These are phyloP conservation scores for Merops nubicus DNA, from an alignment of 2,113 vertebrate genomes.

Conservation along the genomic window DNA sequence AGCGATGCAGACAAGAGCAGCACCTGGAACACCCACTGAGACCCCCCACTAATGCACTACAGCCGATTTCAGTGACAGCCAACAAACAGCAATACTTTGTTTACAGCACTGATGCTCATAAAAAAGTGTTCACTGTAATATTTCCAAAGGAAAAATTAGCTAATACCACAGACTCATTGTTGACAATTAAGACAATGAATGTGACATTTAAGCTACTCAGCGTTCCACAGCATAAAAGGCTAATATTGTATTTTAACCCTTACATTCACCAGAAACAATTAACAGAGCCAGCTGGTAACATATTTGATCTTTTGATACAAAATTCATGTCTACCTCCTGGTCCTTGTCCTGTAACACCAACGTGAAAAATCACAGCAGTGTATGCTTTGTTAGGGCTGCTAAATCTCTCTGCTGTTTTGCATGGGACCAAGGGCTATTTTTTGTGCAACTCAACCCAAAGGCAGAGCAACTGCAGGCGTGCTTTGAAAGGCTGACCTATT, in stretches of 20 bases:
- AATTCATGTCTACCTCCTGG: neutral
- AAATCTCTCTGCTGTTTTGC: neutral
- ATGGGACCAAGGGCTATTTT: neutral
- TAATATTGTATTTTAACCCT: neutral
- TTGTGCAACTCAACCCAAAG: neutral
- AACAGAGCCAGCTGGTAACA: neutral
- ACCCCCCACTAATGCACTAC: neutral
- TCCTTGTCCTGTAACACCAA: neutral
- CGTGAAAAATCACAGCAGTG: neutral
- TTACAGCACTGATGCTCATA: neutral
- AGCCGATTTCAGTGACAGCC: neutral
- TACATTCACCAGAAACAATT: neutral
- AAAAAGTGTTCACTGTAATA: neutral
- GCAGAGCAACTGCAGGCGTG: neutral
- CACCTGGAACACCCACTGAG: neutral
- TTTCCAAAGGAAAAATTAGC: conserved; percentile 28
- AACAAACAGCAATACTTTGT: neutral
- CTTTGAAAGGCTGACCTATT: neutral
- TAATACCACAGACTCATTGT: neutral
- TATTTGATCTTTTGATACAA: neutral
- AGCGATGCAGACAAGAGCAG: neutral
- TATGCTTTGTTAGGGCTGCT: neutral
- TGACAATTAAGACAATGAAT: conserved; percentile 51
- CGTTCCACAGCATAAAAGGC: neutral
- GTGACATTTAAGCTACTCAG: conserved; percentile 12